Conservation (phyloP, 2,113 vertebrate species). For the Hippolais icterina region DNA sequence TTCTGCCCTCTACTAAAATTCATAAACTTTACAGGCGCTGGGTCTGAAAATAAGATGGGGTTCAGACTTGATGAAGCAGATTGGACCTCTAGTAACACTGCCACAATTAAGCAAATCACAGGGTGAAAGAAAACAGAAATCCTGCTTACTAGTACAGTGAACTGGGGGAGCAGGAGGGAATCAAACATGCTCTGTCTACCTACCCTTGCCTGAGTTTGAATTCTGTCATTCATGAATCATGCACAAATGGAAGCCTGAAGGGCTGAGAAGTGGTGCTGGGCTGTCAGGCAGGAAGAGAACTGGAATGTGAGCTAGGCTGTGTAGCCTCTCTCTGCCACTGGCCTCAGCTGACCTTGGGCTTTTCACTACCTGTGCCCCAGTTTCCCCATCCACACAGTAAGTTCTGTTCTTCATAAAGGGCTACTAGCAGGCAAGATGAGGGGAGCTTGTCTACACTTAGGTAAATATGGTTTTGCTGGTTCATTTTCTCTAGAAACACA, state of each 20-base stretch:
- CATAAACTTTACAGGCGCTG: neutral
- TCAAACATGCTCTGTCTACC: neutral
- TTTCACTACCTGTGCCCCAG: neutral
- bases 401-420: neutral
- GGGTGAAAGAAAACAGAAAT: neutral
- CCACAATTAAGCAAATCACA: neutral
- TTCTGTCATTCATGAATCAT: neutral
- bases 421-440: neutral
- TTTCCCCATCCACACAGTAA: neutral
- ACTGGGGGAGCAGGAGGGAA: fast-evolving
- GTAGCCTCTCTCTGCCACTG: neutral
- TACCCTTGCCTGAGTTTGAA: neutral
- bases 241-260: neutral
- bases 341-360: neutral
- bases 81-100: neutral
- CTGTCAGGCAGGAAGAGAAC: neutral
- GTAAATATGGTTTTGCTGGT: neutral
- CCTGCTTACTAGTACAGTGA: neutral
- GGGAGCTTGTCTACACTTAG: neutral
- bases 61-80: neutral
- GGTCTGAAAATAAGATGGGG: neutral
- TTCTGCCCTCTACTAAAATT: neutral
- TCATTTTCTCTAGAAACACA: neutral
- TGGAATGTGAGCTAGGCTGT: neutral
- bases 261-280: neutral